Evolutionary conservation across 2,113 vertebrate species (phyloP), one percentile per base, ranked within the genome.

Genomic region (Corythaeola cristata): DNA sequence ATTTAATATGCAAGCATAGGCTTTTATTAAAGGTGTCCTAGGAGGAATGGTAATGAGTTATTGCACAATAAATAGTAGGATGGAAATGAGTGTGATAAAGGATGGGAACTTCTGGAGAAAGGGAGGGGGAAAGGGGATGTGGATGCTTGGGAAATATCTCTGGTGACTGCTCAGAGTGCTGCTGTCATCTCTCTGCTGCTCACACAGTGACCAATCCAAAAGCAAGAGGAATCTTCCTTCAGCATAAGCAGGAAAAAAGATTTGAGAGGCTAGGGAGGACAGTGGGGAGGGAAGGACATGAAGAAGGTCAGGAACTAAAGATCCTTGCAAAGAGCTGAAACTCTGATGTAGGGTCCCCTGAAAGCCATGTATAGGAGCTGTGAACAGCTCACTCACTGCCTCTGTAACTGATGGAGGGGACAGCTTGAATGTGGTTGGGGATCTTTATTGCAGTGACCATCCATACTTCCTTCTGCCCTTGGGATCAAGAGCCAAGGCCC

Each of bases 1-100:
- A 96, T 97, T 98, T 97, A 97, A 97, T 97, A 97, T 97, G 94
- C 96, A 98, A 97, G 94, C 94, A 85, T 95, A 89, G 35, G 74
- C 75, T 89, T 95, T 98, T 98, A 97, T 98, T 97, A 97, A 96
- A 96, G 95, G 87, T 89, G 72, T 90, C 97, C 94, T 96, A 68
- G 91, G 97, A 97, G 97, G 91, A 96, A 98, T 97, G 95, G 50
- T 97, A 96, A 96, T 97, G 96, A 97, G 72, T 85, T 90, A 94
- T 91, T 95, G 95, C 12, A 64, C 95, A 97, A 96, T 95, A 96
- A 96, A 96, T 89, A 97, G 84, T 89, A 86, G 91, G 91, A 85
- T 3, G 35, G 17, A 58, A 96, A 95, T n/a, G 52, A 90, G 50
- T 62, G 71, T 75, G 96, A 92, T 96, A 97, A 95, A 88, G 78